phyloP scores from a whole-genome alignment of 2,888 invertebrate genomes.

The Plebejus anna region DNA sequence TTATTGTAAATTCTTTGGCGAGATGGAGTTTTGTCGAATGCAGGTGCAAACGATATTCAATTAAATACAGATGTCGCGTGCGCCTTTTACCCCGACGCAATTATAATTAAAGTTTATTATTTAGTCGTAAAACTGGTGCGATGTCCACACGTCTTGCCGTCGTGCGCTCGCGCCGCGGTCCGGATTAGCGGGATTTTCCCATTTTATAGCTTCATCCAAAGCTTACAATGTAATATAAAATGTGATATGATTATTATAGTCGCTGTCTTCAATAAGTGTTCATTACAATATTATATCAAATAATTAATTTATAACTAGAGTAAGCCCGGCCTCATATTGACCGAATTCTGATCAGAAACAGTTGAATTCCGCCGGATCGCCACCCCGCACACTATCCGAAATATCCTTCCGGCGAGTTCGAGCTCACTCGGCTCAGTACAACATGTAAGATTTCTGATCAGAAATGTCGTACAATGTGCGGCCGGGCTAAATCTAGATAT shows the following conservation, averaged over 20 bases:
- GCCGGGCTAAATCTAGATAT: no score
- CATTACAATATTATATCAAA: neutral
- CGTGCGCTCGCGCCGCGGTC: slow-evolving; percentile 39
- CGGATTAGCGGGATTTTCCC: slow-evolving; percentile 57
- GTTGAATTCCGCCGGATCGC: no score
- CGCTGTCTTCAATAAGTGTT: neutral
- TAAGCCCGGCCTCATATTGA: no score
- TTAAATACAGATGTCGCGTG: slow-evolving; percentile 78
- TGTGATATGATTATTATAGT: neutral
- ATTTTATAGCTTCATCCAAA: slow-evolving; percentile 56
- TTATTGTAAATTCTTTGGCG: slow-evolving; percentile 56
- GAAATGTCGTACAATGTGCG: no score
- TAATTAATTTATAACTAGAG: neutral
- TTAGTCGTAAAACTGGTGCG: slow-evolving; percentile 69
- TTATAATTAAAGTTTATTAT: slow-evolving; percentile 78
- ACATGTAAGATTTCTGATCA: no score
- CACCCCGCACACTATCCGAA: no score
- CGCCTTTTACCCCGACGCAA: slow-evolving; percentile 68
- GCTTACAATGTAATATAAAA: slow-evolving; percentile 16
- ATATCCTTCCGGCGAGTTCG: no score
- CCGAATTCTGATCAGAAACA: no score
- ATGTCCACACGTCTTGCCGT: slow-evolving; percentile 56
- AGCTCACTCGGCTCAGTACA: no score
- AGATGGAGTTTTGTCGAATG: slow-evolving; percentile 57
- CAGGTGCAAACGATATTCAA: slow-evolving; percentile 72